Percentiles rank a stretch among this genome's conserved stretches.
These are phyloP conservation scores for Nemotelus nigrinus DNA, from an alignment of 2,888 invertebrate genomes.

Conservation along the genomic window DNA sequence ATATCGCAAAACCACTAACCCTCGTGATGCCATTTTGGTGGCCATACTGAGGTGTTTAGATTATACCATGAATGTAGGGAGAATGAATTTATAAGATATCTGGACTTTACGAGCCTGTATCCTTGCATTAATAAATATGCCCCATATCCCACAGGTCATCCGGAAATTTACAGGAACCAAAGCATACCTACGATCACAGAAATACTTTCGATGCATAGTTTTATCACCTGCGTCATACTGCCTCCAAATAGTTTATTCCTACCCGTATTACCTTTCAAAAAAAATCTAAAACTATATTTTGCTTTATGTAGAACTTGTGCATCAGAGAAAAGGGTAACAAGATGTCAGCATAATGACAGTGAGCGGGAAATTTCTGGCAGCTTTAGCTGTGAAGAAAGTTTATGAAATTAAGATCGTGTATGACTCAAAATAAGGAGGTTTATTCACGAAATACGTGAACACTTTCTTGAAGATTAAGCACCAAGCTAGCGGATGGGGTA, in stretches of 20 bases:
- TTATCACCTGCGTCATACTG: too few species aligned
- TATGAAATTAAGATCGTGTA: slow-evolving; percentile 7
- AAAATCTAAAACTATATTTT: background rate
- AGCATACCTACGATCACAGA: too few species aligned
- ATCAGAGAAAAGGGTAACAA: background rate
- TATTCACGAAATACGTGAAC: too few species aligned
- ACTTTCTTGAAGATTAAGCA: too few species aligned
- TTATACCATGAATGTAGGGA: slow-evolving; percentile 10
- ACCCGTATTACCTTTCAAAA: background rate
- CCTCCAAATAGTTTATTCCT: slow-evolving; percentile 32
- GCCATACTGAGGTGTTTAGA: slow-evolving; percentile 15
- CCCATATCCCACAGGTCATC: too few species aligned
- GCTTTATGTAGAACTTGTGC: background rate
- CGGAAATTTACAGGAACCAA: too few species aligned
- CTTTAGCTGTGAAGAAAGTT: background rate
- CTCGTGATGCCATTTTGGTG: background rate
- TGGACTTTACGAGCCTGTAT: slow-evolving; percentile 14
- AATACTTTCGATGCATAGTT: too few species aligned
- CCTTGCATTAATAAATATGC: slow-evolving; percentile 38
- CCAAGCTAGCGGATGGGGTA: too few species aligned
- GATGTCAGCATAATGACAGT: slow-evolving; percentile 7
- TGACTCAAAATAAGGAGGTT: too few species aligned
- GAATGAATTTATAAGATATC: slow-evolving; percentile 12
- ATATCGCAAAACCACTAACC: slow-evolving; percentile 9
- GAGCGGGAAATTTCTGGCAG: background rate